A percentile compares a stretch with the other conserved stretches of the same genome.
Evolutionary conservation across 2,113 vertebrate genomes (phyloP).

Genomic region (Neogale vison): DNA sequence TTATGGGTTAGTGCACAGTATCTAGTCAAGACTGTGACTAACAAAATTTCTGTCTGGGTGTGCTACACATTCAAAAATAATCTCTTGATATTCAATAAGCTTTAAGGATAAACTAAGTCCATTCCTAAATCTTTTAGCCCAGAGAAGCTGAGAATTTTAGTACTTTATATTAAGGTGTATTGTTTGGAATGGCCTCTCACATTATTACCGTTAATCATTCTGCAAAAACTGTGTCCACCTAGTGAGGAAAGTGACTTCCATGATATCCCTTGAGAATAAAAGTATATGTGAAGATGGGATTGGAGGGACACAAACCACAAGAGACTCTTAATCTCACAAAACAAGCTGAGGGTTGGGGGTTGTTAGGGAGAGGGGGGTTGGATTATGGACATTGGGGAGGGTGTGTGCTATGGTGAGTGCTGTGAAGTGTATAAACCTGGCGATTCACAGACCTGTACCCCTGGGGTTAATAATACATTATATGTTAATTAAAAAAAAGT

Average conservation of each 20-base stretch:
- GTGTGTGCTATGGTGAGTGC: too few species aligned
- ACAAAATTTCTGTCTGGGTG: not conserved
- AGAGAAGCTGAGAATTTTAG: not conserved
- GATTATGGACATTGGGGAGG: too few species aligned
- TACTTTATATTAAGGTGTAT: not conserved
- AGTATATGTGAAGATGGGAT: not conserved
- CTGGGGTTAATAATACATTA: too few species aligned
- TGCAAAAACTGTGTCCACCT: not conserved
- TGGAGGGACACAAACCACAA: too few species aligned
- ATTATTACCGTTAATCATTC: not conserved
- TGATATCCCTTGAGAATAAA: not conserved
- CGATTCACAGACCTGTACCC: too few species aligned
- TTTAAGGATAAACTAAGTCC: not conserved
- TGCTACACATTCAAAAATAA: not conserved
- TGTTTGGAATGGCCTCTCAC: not conserved
- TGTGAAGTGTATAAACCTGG: too few species aligned
- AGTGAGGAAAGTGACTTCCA: not conserved
- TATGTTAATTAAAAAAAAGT: not conserved
- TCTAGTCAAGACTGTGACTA: not conserved
- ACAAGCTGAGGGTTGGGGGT: too few species aligned
- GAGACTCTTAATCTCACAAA: too few species aligned
- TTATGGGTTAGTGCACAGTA: not conserved
- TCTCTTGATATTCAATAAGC: not conserved
- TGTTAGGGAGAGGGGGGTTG: too few species aligned
- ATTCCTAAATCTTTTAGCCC: not conserved